Base-by-base conservation (phyloP, 53 echinoderm and acorn worm species). In the Apostichopus leukothele region DNA sequence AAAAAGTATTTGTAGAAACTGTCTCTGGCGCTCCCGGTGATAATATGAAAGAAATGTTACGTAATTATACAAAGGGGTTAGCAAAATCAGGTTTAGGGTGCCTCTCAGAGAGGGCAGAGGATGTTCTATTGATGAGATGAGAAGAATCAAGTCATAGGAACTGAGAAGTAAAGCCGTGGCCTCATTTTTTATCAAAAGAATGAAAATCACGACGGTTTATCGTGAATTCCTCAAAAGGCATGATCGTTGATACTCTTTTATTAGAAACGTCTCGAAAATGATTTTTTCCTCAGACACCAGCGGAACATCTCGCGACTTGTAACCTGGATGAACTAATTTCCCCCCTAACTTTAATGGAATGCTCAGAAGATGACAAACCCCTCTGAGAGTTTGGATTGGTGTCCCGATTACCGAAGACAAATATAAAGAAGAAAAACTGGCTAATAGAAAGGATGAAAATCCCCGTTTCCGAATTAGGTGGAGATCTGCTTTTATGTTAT, bases 21-120 rank as follows among this genome's bases (percentile, higher is more conserved):
- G 22, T 18, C 75, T 18, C 50, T 19, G 79, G 50, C 79, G 79
- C 79, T 79, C 79, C 79, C 53, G 51, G 51, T n/a, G 79, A 79
- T 39, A 6, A 50, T 79, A 5, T 79, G 79, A 52, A 79, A 50
- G 79, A 53, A 16, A 8, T 79, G 50, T 79, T 79, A 79, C 79
- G 79, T 79, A 79, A 79, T 19, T 51, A 18, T 51, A 79, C 79
- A 79, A 79, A 79, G 79, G 79, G 79, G 79, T 79, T 39, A 79
- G 53, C 53, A 79, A 53, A 79, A 79, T 79, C 79, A 51, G 79
- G 79, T 79, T 79, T 79, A 1, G 39, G 79, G 79, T 50, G 51
- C 79, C 79, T 51, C 53, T 7, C 9, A 39, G 52, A 19, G 52
- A 19, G 39, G 4, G 50, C 39, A 39, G 10, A 79, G 79, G 79